Evolutionary conservation across 2,888 invertebrate genomes (phyloP).

Genomic region (Cryptus armator): DNA sequence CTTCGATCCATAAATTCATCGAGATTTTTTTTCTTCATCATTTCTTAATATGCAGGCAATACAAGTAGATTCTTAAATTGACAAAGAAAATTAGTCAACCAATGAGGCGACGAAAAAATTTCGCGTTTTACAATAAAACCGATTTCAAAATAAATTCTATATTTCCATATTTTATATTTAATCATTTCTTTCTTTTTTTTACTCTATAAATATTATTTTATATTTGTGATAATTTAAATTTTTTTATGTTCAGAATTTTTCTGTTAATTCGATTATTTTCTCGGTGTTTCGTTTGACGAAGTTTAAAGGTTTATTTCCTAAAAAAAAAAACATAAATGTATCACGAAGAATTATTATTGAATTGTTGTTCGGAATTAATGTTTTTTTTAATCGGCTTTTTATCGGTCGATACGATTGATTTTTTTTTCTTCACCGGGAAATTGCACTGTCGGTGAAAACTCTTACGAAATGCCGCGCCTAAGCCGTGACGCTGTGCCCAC

Average conservation of each 20-base stretch:
- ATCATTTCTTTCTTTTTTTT: no score
- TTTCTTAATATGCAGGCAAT: neutral
- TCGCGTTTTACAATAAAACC: no score
- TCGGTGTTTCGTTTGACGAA: neutral
- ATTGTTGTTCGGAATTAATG: neutral
- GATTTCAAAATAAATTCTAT: no score
- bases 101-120: neutral
- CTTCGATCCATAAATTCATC: neutral
- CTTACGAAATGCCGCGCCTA: constrained; percentile 63
- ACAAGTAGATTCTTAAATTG: neutral
- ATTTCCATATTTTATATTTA: no score
- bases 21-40: neutral
- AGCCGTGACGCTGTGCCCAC: constrained; percentile 56
- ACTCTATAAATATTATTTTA: no score
- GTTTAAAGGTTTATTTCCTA: neutral
- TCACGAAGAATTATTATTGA: neutral
- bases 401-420: constrained; percentile 6
- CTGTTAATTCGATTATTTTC: neutral
- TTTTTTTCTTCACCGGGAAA: constrained; percentile 9
- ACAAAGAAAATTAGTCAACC: neutral
- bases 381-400: neutral
- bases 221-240: no score
- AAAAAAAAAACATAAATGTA: neutral
- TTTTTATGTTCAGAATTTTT: no score
- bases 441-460: constrained; percentile 58